A percentile compares a stretch with the other conserved stretches of the same genome.
Evolutionary conservation across 2,797 vertebrate species (phyloP).

Genomic region (Leptodactylus fallax): DNA sequence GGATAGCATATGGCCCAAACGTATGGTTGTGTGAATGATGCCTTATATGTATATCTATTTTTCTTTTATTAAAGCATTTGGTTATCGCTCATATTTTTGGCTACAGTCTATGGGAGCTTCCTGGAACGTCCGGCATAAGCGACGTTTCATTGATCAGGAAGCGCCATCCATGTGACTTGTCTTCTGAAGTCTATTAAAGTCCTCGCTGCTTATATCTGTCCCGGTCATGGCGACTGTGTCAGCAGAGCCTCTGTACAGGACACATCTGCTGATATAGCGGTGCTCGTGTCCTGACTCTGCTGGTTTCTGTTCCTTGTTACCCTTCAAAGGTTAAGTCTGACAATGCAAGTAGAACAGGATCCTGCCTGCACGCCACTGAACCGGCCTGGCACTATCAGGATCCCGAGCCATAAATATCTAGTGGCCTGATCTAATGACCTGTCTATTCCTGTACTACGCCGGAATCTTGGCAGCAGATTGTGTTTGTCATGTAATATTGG

Average conservation of each 20-base stretch:
- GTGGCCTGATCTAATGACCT: not conserved
- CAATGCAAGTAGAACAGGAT: not conserved
- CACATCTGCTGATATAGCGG: not conserved
- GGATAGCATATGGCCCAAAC: too few species aligned
- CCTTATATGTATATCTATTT: too few species aligned
- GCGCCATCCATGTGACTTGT: not conserved
- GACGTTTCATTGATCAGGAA: conserved; percentile 3
- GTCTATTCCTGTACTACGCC: not conserved
- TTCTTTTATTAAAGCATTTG: too few species aligned
- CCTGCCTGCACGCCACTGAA: not conserved
- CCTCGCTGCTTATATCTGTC: too few species aligned
- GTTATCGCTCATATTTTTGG: too few species aligned
- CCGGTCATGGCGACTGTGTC: not conserved
- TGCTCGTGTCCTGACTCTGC: not conserved
- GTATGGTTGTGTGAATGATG: too few species aligned
- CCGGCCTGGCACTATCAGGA: not conserved
- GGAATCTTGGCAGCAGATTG: not conserved
- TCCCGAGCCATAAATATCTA: not conserved
- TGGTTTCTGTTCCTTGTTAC: conserved; percentile 40
- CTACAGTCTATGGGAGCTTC: not conserved
- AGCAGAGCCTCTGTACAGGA: not conserved
- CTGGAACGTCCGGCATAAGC: not conserved
- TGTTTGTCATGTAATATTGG: not conserved
- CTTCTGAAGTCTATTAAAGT: not conserved
- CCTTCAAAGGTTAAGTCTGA: not conserved